Percentiles rank a stretch among this genome's conserved stretches.
phyloP scores from a whole-genome alignment of 2,888 invertebrate genomes.

The Apotomis turbidana region DNA sequence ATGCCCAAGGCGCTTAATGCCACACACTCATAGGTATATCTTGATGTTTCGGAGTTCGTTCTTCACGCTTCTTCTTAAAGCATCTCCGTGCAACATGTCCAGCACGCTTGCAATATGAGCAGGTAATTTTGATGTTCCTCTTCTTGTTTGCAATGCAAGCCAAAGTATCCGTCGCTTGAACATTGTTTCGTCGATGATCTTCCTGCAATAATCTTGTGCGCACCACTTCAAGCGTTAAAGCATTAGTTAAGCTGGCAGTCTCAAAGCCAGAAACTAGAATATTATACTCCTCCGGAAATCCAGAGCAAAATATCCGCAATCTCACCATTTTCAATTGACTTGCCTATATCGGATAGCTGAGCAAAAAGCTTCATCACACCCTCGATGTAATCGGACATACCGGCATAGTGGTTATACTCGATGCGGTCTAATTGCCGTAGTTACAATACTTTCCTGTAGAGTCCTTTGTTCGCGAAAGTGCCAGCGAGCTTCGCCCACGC shows the following conservation, averaged over 20 bases:
- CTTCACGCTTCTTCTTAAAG: conserved; percentile 14
- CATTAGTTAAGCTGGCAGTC: not conserved
- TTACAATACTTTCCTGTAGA: not conserved
- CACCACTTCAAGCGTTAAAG: not conserved
- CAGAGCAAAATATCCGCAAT: conserved; percentile 3
- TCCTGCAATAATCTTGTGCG: not conserved
- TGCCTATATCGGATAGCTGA: not conserved
- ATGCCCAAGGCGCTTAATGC: no score
- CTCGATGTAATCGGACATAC: not conserved
- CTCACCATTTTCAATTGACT: conserved; percentile 1
- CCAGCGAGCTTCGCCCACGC: no score
- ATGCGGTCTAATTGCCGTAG: not conserved
- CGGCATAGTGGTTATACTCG: not conserved
- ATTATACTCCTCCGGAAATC: not conserved
- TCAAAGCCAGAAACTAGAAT: not conserved
- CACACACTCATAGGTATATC: no score
- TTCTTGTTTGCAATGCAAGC: not conserved
- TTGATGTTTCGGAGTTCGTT: not conserved
- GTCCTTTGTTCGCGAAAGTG: no score
- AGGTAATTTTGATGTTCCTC: no score
- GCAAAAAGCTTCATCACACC: not conserved
- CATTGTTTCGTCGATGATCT: not conserved
- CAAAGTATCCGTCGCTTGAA: not conserved
- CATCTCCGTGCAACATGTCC: conserved; percentile 1
- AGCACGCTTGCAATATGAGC: no score